A percentile compares a stretch with the other conserved stretches of the same genome.
Evolutionary conservation across 2,113 vertebrate genomes (phyloP).

Genomic region (Dicentrarchus labrax): DNA sequence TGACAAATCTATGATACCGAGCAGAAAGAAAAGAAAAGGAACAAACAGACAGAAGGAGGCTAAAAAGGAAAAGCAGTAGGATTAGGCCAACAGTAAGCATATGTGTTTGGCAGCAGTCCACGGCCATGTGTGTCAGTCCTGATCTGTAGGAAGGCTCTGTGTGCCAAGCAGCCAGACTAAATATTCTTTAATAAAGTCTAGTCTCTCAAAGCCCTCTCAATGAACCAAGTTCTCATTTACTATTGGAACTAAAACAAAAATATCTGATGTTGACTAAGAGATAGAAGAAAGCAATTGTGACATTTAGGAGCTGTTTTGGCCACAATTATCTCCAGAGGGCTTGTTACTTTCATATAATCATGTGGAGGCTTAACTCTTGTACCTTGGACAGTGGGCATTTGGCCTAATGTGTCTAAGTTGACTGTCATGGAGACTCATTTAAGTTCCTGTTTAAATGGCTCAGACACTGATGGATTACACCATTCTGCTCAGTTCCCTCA

Average conservation of each 20-base stretch:
- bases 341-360: slow-evolving; percentile 8
- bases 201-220: slow-evolving; percentile 49
- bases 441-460: slow-evolving; percentile 40
- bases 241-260: slow-evolving; percentile 22
- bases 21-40: neutral
- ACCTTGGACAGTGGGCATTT: slow-evolving; percentile 3
- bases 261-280: slow-evolving; percentile 19
- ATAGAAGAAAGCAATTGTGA: slow-evolving; percentile 35
- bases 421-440: slow-evolving; percentile 31
- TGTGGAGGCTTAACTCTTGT: neutral
- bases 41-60: slow-evolving; percentile 26
- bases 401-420: slow-evolving; percentile 38
- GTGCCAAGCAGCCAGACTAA: slow-evolving; percentile 63
- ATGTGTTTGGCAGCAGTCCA: slow-evolving; percentile 49
- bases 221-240: slow-evolving; percentile 52
- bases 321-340: slow-evolving; percentile 22
- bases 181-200: slow-evolving; percentile 64
- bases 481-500: slow-evolving; percentile 31
- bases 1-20: slow-evolving; percentile 1
- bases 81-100: slow-evolving; percentile 39
- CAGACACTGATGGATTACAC: slow-evolving; percentile 63
- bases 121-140: slow-evolving; percentile 49
- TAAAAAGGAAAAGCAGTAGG: slow-evolving; percentile 15
- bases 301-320: slow-evolving; percentile 44
- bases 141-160: slow-evolving; percentile 32